These are phyloP conservation scores for Euura lappo DNA, from an alignment of 1,140 invertebrate genomes.

Conservation along the genomic window DNA sequence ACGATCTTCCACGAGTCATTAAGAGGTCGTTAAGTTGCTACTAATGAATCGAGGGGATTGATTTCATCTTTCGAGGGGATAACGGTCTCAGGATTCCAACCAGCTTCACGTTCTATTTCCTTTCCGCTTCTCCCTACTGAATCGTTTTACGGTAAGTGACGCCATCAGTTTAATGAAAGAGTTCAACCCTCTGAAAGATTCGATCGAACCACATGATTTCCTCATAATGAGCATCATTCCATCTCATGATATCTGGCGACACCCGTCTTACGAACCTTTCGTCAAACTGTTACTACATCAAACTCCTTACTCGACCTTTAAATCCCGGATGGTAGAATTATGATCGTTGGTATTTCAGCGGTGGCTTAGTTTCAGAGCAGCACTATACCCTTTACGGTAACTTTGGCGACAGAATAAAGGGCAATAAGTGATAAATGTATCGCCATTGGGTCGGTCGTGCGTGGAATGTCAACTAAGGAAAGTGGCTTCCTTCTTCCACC, in stretches of 20 bases:
- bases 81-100: neutral
- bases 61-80: slow-evolving; percentile 24
- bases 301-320: neutral
- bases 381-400: neutral
- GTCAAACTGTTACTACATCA: neutral
- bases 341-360: neutral
- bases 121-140: slow-evolving; percentile 7
- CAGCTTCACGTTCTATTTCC: slow-evolving; percentile 8
- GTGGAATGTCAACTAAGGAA: slow-evolving; percentile 38
- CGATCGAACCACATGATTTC: neutral
- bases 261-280: no score
- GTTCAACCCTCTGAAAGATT: slow-evolving; percentile 4
- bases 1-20: slow-evolving; percentile 33
- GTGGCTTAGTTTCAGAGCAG: neutral
- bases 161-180: neutral
- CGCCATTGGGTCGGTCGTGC: slow-evolving; percentile 24
- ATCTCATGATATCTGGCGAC: no score
- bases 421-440: slow-evolving; percentile 36
- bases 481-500: neutral
- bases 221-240: no score
- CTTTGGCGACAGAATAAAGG: slow-evolving; percentile 26
- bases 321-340: neutral
- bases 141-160: neutral
- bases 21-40: slow-evolving; percentile 35
- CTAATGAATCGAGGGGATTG: slow-evolving; percentile 41